These are phyloP conservation scores for Muscina levida DNA, from an alignment of 2,888 invertebrate species.

Conservation along the genomic window DNA sequence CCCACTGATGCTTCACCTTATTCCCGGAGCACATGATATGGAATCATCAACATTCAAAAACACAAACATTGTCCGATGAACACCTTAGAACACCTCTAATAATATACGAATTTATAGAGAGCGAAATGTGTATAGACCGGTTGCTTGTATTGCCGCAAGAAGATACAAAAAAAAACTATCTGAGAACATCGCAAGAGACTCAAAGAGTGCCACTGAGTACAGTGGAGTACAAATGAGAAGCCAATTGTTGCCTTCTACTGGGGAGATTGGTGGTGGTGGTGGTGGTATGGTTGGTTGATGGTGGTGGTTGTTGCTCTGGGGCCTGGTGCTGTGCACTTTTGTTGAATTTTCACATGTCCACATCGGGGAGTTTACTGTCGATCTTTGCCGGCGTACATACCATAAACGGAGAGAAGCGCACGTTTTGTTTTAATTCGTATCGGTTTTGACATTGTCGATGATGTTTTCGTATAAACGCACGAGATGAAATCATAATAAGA, in stretches of 20 bases:
- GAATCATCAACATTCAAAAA: too few species aligned
- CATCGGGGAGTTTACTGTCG: constrained; percentile 63
- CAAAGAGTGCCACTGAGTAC: background rate
- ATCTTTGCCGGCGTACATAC: constrained; percentile 64
- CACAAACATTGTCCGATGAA: too few species aligned
- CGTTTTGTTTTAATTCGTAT: background rate
- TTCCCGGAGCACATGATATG: too few species aligned
- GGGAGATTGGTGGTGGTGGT: background rate
- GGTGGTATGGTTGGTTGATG: constrained; percentile 5
- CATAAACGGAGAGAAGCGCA: constrained; percentile 1
- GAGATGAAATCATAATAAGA: constrained; percentile 21
- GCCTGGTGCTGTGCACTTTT: constrained; percentile 43
- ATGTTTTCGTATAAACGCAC: background rate
- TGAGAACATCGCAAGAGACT: too few species aligned
- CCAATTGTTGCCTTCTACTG: background rate
- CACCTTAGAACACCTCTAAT: too few species aligned
- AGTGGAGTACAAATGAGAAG: background rate
- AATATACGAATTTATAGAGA: too few species aligned
- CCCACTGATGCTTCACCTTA: too few species aligned
- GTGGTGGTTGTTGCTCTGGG: background rate
- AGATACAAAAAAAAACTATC: too few species aligned
- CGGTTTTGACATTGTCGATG: background rate
- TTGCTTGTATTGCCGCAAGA: too few species aligned
- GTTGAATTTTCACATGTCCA: constrained; percentile 48
- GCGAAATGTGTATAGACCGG: too few species aligned